Percentiles rank a stretch among this genome's conserved stretches.
Evolutionary conservation across 92 coral and sea anemone species (phyloP).

Genomic region (Palythoa grandis): DNA sequence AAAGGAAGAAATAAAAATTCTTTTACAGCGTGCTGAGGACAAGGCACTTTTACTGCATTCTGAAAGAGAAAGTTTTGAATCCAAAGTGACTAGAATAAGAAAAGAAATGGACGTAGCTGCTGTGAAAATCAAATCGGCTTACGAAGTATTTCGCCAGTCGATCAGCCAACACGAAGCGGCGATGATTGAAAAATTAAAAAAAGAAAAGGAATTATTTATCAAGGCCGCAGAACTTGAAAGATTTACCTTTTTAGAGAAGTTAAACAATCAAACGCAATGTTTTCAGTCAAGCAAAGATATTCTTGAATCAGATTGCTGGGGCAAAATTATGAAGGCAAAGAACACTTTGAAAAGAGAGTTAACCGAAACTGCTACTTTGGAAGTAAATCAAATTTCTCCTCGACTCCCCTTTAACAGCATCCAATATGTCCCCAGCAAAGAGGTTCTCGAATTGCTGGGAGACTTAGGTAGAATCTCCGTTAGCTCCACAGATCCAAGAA

Average conservation of each 20-base stretch:
- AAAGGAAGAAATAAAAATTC: conserved; percentile 14
- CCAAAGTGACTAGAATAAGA: conserved; percentile 33
- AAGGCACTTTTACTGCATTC: conserved; percentile 18
- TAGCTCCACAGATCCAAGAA: conserved; percentile 36
- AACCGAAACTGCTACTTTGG: not conserved
- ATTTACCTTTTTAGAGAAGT: not conserved
- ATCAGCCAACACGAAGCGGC: conserved; percentile 25
- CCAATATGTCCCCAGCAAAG: conserved; percentile 27
- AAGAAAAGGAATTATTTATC: not conserved
- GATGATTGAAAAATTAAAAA: conserved; percentile 21
- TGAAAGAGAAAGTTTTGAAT: conserved; percentile 28
- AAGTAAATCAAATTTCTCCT: not conserved
- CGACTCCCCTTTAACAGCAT: conserved; percentile 28
- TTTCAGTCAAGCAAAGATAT: conserved; percentile 28
- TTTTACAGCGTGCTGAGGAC: conserved; percentile 23
- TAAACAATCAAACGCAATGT: conserved; percentile 23
- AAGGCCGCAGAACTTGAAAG: conserved; percentile 3
- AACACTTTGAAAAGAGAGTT: conserved; percentile 11
- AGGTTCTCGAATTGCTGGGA: conserved; percentile 20
- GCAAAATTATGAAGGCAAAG: conserved; percentile 23
- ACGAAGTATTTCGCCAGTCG: conserved; percentile 16
- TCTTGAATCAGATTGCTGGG: conserved; percentile 36
- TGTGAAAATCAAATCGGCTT: conserved; percentile 16
- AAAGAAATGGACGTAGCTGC: conserved; percentile 22
- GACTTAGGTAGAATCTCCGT: conserved; percentile 27